phyloP scores from a whole-genome alignment of 2,797 vertebrate genomes.

The Taeniopygia guttata region DNA sequence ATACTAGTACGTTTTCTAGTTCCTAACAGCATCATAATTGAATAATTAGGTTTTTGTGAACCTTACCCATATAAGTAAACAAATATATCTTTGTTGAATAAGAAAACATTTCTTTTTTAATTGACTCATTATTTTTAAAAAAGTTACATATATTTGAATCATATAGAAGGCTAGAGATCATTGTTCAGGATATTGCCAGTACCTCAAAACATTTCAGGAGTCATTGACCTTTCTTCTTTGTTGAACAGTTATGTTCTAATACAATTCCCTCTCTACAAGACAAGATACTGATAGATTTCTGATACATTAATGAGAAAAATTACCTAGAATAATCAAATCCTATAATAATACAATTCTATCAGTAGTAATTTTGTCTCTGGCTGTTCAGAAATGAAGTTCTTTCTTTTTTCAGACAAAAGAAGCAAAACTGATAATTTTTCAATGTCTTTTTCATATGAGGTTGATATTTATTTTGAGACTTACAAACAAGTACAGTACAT shows the following conservation, averaged over 20 bases:
- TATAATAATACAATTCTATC: not conserved
- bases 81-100: not conserved
- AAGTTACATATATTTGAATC: not conserved
- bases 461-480: conserved; percentile 44
- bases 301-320: not conserved
- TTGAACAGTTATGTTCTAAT: not conserved
- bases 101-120: fast-evolving
- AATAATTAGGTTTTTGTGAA: not conserved
- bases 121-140: not conserved
- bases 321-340: not conserved
- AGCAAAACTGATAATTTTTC: not conserved
- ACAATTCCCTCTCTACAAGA: not conserved
- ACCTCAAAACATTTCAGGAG: not conserved
- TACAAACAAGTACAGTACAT: conserved; percentile 73
- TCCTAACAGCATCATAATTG: not conserved
- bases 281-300: not conserved
- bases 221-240: not conserved
- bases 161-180: not conserved
- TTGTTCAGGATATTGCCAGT: not conserved
- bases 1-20: not conserved
- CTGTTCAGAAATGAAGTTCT: not conserved
- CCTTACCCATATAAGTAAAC: not conserved
- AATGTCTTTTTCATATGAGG: not conserved
- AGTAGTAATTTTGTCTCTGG: not conserved
- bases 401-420: not conserved